Evolutionary conservation across 2,797 vertebrate species (phyloP).

Genomic region (Spinibarbus caldwelli): DNA sequence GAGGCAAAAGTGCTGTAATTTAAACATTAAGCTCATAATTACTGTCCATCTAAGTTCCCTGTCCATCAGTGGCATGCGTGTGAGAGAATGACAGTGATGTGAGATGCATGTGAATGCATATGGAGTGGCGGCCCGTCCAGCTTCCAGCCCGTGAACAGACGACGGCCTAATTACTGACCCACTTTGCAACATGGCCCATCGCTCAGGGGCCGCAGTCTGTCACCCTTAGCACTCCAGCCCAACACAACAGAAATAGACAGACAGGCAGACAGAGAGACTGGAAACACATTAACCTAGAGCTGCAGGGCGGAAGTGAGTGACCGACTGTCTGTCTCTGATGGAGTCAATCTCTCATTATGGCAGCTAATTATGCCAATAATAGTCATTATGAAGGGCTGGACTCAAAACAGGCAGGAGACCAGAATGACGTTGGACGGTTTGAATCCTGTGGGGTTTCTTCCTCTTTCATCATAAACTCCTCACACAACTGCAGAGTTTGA

Average conservation of each 20-base stretch:
- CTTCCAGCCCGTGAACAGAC: slow-evolving; percentile 65
- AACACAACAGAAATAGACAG: slow-evolving; percentile 57
- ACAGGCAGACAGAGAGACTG: slow-evolving; percentile 66
- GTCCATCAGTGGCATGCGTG: slow-evolving; percentile 18
- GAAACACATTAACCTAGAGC: slow-evolving; percentile 44
- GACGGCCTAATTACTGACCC: slow-evolving; percentile 79
- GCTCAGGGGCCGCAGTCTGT: slow-evolving; percentile 1
- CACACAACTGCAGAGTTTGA: slow-evolving; percentile 3
- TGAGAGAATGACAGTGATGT: slow-evolving; percentile 23
- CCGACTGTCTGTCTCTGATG: slow-evolving; percentile 6
- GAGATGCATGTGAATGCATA: slow-evolving; percentile 13
- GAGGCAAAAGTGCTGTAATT: slow-evolving; percentile 11
- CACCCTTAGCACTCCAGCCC: background rate
- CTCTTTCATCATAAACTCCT: slow-evolving; percentile 47
- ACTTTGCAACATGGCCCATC: slow-evolving; percentile 64
- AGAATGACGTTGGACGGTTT: background rate
- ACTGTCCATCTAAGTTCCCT: slow-evolving; percentile 39
- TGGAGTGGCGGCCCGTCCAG: background rate
- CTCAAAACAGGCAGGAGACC: background rate
- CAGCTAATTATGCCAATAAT: slow-evolving; percentile 40
- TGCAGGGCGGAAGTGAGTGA: background rate
- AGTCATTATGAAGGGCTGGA: slow-evolving; percentile 12
- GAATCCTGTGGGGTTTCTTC: slow-evolving; percentile 34
- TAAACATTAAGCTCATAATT: slow-evolving; percentile 41
- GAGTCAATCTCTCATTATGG: slow-evolving; percentile 36